Evolutionary conservation across 2,113 vertebrate species (phyloP).

Genomic region (Phyllostomus discolor): DNA sequence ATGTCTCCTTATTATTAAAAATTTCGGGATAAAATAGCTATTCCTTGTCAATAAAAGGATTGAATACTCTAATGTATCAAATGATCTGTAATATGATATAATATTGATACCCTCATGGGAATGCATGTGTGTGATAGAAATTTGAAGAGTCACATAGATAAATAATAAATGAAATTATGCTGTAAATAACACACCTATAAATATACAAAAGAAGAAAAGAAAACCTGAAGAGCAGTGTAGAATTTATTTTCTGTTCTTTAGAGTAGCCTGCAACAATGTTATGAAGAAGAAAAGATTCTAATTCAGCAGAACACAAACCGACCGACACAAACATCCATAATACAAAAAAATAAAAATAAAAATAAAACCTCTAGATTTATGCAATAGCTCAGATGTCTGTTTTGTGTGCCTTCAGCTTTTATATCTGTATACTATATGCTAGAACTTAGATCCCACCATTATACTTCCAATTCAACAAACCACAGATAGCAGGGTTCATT

Average conservation of each 20-base stretch:
- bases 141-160: constrained; percentile 25
- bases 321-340: neutral
- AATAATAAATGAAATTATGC: constrained; percentile 24
- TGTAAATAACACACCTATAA: constrained; percentile 39
- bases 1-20: neutral
- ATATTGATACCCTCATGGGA: neutral
- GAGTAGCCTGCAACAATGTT: neutral
- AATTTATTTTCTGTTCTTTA: constrained; percentile 44
- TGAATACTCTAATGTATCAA: neutral
- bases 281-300: constrained; percentile 17
- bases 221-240: neutral
- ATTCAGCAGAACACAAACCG: neutral
- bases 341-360: neutral
- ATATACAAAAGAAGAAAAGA: constrained; percentile 22
- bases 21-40: neutral
- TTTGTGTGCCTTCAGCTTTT: neutral
- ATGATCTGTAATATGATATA: neutral
- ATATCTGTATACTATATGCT: neutral
- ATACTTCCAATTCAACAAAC: neutral
- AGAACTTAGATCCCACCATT: neutral
- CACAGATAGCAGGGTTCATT: neutral
- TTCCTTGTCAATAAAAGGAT: neutral
- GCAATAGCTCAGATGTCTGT: neutral
- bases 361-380: neutral
- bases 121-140: constrained; percentile 3